Percentiles rank a stretch among this genome's conserved stretches.
These are phyloP conservation scores for Bradysia coprophila DNA, from an alignment of 1,140 invertebrate species.

Conservation along the genomic window DNA sequence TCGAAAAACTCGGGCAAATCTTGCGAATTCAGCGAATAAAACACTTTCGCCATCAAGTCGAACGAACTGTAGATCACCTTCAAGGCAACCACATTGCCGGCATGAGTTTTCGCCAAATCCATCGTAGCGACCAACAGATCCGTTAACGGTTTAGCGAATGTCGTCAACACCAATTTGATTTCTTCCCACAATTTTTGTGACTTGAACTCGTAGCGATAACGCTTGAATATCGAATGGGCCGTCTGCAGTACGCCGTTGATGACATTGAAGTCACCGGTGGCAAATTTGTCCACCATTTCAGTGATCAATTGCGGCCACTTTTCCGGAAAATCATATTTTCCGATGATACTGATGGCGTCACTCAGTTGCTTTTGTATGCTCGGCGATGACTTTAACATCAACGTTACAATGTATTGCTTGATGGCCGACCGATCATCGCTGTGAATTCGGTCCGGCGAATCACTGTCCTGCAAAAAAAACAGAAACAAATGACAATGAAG, in stretches of 20 bases:
- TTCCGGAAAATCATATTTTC: constrained; percentile 81
- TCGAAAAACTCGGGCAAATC: constrained; percentile 98
- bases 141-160: constrained; percentile 84
- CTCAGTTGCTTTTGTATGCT: constrained; percentile 86
- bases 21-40: constrained; percentile 91
- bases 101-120: constrained; percentile 58
- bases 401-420: constrained; percentile 70
- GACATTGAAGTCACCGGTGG: constrained; percentile 78
- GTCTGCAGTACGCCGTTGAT: constrained; percentile 92
- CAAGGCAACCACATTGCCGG: constrained; percentile 58
- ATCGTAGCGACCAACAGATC: constrained; percentile 80
- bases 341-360: constrained; percentile 90
- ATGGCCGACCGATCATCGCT: constrained; percentile 55
- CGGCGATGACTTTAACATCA: constrained; percentile 85
- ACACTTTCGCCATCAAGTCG: constrained; percentile 84
- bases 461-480: constrained; percentile 43
- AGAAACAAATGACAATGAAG: not conserved
- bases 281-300: constrained; percentile 85
- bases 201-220: constrained; percentile 92
- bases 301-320: constrained; percentile 83
- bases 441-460: constrained; percentile 63
- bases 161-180: constrained; percentile 90
- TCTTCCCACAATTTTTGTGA: constrained; percentile 87
- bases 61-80: constrained; percentile 81
- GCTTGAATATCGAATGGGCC: constrained; percentile 89